These are phyloP conservation scores for Agriopis leucophaearia DNA, from an alignment of 2,888 invertebrate genomes.

Conservation along the genomic window DNA sequence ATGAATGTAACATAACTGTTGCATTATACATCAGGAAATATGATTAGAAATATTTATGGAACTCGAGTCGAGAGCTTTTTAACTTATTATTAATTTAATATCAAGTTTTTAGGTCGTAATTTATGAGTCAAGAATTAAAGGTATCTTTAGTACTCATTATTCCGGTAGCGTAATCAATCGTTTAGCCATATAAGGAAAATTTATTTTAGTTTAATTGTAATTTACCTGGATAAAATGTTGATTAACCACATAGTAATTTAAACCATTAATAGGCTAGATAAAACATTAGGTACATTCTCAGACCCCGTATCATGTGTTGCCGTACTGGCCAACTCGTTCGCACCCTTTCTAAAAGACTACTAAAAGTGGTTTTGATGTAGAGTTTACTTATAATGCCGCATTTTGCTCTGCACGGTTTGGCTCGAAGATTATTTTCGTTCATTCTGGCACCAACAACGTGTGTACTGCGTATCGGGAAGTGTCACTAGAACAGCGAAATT, in stretches of 20 bases:
- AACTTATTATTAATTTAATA: conserved; percentile 12
- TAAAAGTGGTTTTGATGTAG: too few relatives aligned
- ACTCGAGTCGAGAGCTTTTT: conserved; percentile 9
- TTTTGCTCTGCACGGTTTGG: too few relatives aligned
- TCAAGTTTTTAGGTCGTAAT: conserved; percentile 15
- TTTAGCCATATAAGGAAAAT: conserved; percentile 15
- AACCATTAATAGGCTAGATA: too few relatives aligned
- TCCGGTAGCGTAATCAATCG: conserved; percentile 13
- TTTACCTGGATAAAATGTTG: conserved; percentile 2
- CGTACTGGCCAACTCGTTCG: too few relatives aligned
- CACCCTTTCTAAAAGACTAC: too few relatives aligned
- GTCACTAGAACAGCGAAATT: too few relatives aligned
- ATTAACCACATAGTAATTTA: background rate
- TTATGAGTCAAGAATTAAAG: conserved; percentile 20
- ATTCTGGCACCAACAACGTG: too few relatives aligned
- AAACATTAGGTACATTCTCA: too few relatives aligned
- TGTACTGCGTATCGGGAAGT: too few relatives aligned
- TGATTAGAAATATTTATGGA: conserved; percentile 21
- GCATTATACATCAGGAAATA: conserved; percentile 32
- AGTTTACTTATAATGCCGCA: too few relatives aligned
- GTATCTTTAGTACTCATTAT: conserved; percentile 13
- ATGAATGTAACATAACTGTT: conserved; percentile 28
- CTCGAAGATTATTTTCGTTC: too few relatives aligned
- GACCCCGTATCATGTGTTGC: too few relatives aligned
- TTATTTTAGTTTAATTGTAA: conserved; percentile 14